phyloP scores from a whole-genome alignment of 2,888 invertebrate genomes.

The Eulithis prunata region DNA sequence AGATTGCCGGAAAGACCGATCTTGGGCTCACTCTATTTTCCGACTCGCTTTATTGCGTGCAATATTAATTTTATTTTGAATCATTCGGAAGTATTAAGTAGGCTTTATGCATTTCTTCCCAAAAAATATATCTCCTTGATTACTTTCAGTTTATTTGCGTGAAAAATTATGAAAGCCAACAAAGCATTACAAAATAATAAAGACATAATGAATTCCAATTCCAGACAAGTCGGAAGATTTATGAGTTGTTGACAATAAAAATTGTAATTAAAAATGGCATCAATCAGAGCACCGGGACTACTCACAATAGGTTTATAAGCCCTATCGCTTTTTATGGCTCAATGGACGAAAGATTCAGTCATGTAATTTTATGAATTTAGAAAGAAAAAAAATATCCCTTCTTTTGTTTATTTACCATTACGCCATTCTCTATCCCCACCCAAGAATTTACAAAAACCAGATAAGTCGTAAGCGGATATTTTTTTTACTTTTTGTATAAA shows the following conservation, averaged over 20 bases:
- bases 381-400: not conserved
- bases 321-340: constrained; percentile 51
- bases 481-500: no score
- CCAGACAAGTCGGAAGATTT: constrained; percentile 60
- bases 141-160: not conserved
- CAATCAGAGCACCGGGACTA: constrained; percentile 59
- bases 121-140: not conserved
- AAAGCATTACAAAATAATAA: constrained; percentile 17
- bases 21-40: no score
- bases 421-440: not conserved
- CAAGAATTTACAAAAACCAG: not conserved
- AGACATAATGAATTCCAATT: constrained; percentile 52
- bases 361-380: constrained; percentile 12
- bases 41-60: no score
- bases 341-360: constrained; percentile 21
- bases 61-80: no score
- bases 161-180: constrained; percentile 17
- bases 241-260: constrained; percentile 71
- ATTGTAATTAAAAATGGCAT: constrained; percentile 73
- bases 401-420: not conserved
- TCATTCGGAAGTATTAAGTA: no score
- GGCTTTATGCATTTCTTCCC: no score
- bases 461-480: no score
- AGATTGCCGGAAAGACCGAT: no score
- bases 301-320: constrained; percentile 61